phyloP scores from a whole-genome alignment of 2,797 vertebrate species.

The Eutrigla gurnardus region DNA sequence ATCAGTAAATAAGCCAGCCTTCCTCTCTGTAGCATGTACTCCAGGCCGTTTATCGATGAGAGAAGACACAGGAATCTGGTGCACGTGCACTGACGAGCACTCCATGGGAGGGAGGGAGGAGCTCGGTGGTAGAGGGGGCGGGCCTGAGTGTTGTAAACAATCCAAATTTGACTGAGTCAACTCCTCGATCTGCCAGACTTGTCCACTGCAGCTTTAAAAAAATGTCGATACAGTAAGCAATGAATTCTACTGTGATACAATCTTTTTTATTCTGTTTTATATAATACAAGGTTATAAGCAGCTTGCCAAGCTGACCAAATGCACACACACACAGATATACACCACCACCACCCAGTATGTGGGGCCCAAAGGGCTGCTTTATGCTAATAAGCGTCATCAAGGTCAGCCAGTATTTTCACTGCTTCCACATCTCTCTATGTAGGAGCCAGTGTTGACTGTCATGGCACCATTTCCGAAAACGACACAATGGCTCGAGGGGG shows the following conservation, averaged over 20 bases:
- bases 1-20: too few species aligned
- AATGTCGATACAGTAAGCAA: slow-evolving; percentile 2
- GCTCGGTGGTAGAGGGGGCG: too few species aligned
- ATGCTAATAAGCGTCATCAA: slow-evolving; percentile 80
- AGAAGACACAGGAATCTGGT: too few species aligned
- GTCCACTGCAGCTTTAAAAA: background rate
- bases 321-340: slow-evolving; percentile 19
- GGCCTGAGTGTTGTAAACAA: too few species aligned
- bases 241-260: slow-evolving; percentile 13
- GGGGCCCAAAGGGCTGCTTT: slow-evolving; percentile 66
- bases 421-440: slow-evolving; percentile 58
- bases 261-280: slow-evolving; percentile 36
- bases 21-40: too few species aligned
- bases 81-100: too few species aligned
- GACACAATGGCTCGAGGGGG: slow-evolving; percentile 60
- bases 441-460: slow-evolving; percentile 73
- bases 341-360: slow-evolving; percentile 41
- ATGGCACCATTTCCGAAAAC: slow-evolving; percentile 67
- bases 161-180: too few species aligned
- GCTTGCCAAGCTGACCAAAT: slow-evolving; percentile 35
- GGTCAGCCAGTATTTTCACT: slow-evolving; percentile 70
- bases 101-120: too few species aligned
- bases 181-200: too few species aligned
- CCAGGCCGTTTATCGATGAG: too few species aligned
- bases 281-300: slow-evolving; percentile 43